Evolutionary conservation across 1,140 invertebrate species (phyloP).

Genomic region (Scaptodrosophila lebanonensis): DNA sequence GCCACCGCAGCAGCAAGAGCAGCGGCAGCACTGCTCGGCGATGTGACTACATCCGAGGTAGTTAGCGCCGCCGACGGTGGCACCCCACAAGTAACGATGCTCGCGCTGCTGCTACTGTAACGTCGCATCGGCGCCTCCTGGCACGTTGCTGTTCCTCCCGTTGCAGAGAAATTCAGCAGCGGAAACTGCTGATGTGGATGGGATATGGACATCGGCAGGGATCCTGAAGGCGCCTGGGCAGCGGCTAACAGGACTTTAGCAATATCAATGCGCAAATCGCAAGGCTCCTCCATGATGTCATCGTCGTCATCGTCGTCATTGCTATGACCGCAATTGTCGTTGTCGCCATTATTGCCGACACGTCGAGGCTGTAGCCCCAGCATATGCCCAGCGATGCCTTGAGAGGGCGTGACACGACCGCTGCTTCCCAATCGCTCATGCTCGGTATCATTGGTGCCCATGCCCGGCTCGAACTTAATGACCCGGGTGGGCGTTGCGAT

Average conservation of each 20-base stretch:
- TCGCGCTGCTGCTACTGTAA: constrained; percentile 55
- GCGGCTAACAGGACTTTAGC: constrained; percentile 48
- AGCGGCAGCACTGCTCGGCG: constrained; percentile 26
- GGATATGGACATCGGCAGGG: constrained; percentile 29
- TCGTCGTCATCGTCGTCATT: constrained; percentile 25
- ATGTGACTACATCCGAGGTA: constrained; percentile 17
- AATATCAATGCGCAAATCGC: constrained; percentile 59
- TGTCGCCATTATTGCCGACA: constrained; percentile 41
- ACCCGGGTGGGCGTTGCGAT: constrained; percentile 47
- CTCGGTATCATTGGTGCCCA: constrained; percentile 48
- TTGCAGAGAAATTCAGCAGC: constrained; percentile 30
- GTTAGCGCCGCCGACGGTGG: not conserved
- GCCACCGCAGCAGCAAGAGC: constrained; percentile 17
- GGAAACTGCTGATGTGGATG: constrained; percentile 27
- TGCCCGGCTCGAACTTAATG: constrained; percentile 59
- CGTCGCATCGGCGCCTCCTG: constrained; percentile 49
- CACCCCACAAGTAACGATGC: constrained; percentile 4
- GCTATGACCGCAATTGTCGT: constrained; percentile 37
- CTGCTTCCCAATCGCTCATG: constrained; percentile 41
- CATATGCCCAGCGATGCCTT: constrained; percentile 26
- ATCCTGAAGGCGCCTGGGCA: constrained; percentile 25
- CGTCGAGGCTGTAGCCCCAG: constrained; percentile 31
- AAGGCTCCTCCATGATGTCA: constrained; percentile 49
- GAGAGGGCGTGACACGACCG: constrained; percentile 41
- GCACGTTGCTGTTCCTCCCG: constrained; percentile 26